Evolutionary conservation across 2,888 invertebrate species (phyloP).

Genomic region (Stenchaetothrips biformis): DNA sequence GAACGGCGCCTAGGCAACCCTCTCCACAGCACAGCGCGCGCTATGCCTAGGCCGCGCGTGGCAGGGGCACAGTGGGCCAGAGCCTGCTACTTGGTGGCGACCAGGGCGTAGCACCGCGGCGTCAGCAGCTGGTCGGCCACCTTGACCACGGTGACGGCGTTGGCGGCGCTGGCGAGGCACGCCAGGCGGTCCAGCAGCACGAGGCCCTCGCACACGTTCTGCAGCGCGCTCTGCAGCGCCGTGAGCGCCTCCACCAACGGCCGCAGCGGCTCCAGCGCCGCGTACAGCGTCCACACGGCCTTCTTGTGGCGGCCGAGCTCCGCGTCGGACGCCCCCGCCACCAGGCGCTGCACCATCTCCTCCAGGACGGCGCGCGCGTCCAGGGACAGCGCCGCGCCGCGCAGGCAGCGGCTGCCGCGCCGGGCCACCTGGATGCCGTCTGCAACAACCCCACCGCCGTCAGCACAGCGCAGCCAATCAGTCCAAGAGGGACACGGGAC

Average conservation of each 20-base stretch:
- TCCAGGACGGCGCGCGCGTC: neutral
- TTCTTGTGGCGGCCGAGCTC: neutral
- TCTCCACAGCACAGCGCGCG: too few relatives aligned
- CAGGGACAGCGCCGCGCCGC: neutral
- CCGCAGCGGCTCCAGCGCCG: constrained; percentile 1
- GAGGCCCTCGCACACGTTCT: constrained; percentile 1
- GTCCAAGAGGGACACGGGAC: neutral
- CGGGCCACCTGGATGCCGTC: neutral
- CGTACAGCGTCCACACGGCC: neutral
- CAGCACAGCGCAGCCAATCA: neutral
- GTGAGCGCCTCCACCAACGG: neutral
- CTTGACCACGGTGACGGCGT: neutral
- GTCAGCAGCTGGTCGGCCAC: neutral
- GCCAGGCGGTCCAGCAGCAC: neutral
- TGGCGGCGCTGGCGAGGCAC: neutral
- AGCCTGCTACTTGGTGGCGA: neutral
- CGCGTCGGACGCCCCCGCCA: neutral
- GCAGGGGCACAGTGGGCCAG: neutral
- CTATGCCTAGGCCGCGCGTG: too few relatives aligned
- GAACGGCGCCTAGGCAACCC: too few relatives aligned
- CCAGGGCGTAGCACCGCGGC: neutral
- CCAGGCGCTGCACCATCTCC: neutral
- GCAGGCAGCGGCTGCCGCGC: neutral
- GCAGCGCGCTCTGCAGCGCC: neutral
- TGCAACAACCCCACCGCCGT: too few relatives aligned